A percentile compares a stretch with the other conserved stretches of the same genome.
Conservation (phyloP, 2,888 invertebrate species). For the Drosophila pegasa region DNA sequence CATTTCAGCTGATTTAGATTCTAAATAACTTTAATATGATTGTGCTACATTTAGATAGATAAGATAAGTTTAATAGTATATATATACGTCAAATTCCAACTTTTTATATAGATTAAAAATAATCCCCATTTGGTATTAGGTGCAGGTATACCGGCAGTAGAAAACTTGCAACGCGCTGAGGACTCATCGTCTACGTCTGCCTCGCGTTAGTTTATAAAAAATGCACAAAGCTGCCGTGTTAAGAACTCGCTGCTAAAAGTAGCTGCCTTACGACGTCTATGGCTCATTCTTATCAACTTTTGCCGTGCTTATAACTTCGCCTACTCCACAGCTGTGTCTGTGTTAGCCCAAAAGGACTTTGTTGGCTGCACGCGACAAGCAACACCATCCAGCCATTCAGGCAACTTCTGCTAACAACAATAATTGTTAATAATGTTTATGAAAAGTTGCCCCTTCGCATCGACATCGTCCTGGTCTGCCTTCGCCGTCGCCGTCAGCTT, state of each 20-base stretch:
- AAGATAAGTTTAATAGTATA: too few relatives aligned
- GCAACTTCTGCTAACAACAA: conserved; percentile 77
- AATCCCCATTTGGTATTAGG: conserved; percentile 1
- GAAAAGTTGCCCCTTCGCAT: conserved; percentile 73
- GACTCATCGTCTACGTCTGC: conserved; percentile 35
- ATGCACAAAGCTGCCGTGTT: conserved; percentile 75
- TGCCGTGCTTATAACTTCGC: conserved; percentile 74
- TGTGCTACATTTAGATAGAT: too few relatives aligned
- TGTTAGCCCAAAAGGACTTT: conserved; percentile 48
- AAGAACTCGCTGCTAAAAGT: conserved; percentile 67
- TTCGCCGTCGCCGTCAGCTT: conserved; percentile 37
- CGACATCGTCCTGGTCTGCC: conserved; percentile 36
- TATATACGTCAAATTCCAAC: too few relatives aligned
- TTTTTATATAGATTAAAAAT: not conserved
- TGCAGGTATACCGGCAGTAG: conserved; percentile 14
- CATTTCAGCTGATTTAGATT: not conserved
- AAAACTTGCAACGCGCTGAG: conserved; percentile 40
- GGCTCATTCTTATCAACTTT: conserved; percentile 79
- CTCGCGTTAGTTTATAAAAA: conserved; percentile 74
- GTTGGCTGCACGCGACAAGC: conserved; percentile 74
- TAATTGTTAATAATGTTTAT: conserved; percentile 82
- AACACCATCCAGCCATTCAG: conserved; percentile 56
- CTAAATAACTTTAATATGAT: not conserved
- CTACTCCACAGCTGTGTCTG: conserved; percentile 26
- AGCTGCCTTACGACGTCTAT: conserved; percentile 78